Conservation (phyloP, 2,113 vertebrate species). For the Catharus minimus region DNA sequence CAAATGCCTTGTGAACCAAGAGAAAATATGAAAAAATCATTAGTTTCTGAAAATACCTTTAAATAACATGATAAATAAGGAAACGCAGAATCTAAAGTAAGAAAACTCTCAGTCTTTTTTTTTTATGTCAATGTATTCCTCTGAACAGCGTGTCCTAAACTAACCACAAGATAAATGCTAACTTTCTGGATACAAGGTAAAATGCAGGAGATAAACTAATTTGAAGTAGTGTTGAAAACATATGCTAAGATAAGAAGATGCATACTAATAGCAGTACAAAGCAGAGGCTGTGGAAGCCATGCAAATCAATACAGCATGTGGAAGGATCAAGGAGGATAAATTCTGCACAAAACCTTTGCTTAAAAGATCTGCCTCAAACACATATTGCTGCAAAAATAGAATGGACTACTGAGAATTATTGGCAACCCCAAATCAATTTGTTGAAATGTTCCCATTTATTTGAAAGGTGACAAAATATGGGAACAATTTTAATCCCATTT, state of each 20-base stretch:
- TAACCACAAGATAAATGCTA: not conserved
- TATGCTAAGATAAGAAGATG: not conserved
- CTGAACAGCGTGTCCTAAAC: not conserved
- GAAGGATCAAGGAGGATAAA: constrained; percentile 40
- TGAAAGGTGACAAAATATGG: not conserved
- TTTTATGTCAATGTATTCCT: not conserved
- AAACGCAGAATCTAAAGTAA: not conserved
- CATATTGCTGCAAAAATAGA: not conserved
- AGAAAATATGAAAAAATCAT: not conserved
- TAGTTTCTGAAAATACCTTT: not conserved
- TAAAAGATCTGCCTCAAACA: constrained; percentile 14
- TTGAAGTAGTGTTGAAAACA: not conserved
- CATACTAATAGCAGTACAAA: not conserved
- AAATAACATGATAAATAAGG: not conserved
- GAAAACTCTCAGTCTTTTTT: not conserved
- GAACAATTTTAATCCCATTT: constrained; percentile 13
- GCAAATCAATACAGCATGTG: not conserved
- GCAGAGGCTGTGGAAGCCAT: not conserved
- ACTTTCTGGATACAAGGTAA: not conserved
- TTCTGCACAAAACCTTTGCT: not conserved
- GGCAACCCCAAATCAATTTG: not conserved
- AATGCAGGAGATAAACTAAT: not conserved
- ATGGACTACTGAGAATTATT: not conserved
- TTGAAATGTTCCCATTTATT: constrained; percentile 1
- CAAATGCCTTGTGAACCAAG: not conserved